Evolutionary conservation across 1,140 invertebrate species (phyloP), one percentile per base, ranked within the genome.

Genomic region (Neocloeon triangulifer): DNA sequence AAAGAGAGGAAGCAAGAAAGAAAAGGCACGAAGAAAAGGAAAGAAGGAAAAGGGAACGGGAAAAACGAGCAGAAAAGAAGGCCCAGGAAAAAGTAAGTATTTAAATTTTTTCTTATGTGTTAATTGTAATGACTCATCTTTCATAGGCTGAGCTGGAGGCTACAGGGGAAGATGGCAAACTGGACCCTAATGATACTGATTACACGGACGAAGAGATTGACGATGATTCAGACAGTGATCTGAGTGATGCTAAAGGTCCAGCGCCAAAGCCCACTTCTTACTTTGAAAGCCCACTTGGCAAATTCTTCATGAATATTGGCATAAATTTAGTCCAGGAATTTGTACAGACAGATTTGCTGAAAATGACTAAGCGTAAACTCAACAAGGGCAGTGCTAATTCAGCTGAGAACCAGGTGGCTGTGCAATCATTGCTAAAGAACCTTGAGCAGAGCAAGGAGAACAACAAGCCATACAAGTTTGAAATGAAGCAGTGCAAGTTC

Each of bases 261-360:
- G 8, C 10, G 19, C 10, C 27, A 9, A 29, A 29, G 10, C 23
- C 43, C 33, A 41, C 39, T 18, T 65, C 62, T 25, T 84, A 84
- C 48, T 86, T 88, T 52, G 73, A 85, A 38, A 69, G 76, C 49
- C 70, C 84, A 3, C 52, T 88, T 25, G 85, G 86, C 3, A 84
- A 85, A 49, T 86, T 94, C 48, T 82, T 94, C 40, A 79, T 80
- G 52, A 80, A 86, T 43, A 79, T 94, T 38, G 88, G 89, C 6
- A 61, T 82, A 30, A 84, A 79, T 50, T 60, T 92, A 34, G 85
- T 89, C 2, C 82, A 89, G 50, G 85, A 94, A 50, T 81, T 70
- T 51, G 86, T 92, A 5, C 86, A 94, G 56, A 71, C 69, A 19
- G 88, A 95, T 61, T 58, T 92, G 29, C 55, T 92, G 26, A 69